phyloP scores from a whole-genome alignment of 2,797 vertebrate species.

The Leptodactylus fallax region DNA sequence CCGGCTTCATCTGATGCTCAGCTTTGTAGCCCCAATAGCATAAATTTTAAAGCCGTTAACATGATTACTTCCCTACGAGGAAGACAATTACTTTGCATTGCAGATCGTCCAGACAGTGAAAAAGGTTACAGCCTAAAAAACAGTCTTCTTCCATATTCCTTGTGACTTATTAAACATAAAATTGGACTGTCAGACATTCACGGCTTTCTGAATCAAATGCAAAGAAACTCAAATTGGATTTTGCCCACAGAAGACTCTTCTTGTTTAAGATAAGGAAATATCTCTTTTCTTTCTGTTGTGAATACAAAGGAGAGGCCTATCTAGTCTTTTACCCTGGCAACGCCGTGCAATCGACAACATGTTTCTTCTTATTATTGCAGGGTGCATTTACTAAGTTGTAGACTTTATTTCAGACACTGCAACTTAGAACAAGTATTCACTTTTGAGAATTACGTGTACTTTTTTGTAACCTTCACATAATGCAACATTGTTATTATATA shows the following conservation, averaged over 20 bases:
- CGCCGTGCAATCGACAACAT: background rate
- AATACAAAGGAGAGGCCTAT: constrained; percentile 15
- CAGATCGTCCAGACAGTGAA: constrained; percentile 23
- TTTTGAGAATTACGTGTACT: background rate
- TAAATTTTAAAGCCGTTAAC: constrained; percentile 44
- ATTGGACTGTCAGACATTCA: constrained; percentile 54
- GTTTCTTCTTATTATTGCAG: background rate
- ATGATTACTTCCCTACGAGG: constrained; percentile 36
- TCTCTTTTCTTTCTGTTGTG: constrained; percentile 34
- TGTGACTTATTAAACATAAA: constrained; percentile 52
- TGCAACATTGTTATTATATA: too few species aligned
- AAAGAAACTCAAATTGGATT: constrained; percentile 61
- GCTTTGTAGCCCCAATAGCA: constrained; percentile 9
- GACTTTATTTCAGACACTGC: background rate
- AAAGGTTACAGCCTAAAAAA: constrained; percentile 36
- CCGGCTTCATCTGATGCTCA: background rate
- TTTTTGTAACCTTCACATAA: background rate
- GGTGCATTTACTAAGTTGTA: constrained; percentile 24
- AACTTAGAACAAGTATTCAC: background rate
- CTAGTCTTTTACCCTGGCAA: constrained; percentile 18
- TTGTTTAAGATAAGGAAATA: constrained; percentile 59
- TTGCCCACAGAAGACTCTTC: constrained; percentile 49
- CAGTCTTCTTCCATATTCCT: constrained; percentile 47
- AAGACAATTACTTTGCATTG: constrained; percentile 36
- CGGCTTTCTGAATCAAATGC: constrained; percentile 50